Percentiles rank a stretch among this genome's conserved stretches.
Evolutionary conservation across 2,113 vertebrate genomes (phyloP).

Genomic region (Pseudorhombus dupliciocellatus): DNA sequence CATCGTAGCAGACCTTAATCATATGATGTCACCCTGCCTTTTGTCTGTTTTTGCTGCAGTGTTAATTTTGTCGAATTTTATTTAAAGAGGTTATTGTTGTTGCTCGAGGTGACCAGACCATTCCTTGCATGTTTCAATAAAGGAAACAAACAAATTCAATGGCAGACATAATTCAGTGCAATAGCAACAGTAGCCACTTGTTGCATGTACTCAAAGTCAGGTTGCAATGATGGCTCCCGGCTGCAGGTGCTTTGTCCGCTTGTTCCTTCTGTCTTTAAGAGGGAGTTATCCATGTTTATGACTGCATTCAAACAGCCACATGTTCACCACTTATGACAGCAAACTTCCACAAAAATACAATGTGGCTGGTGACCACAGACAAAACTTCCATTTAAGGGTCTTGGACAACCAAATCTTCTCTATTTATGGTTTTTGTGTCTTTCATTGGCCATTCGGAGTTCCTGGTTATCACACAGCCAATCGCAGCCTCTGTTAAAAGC

Average conservation of each 20-base stretch:
- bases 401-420: slow-evolving; percentile 43
- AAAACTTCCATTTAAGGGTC: slow-evolving; percentile 48
- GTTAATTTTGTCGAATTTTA: slow-evolving; percentile 11
- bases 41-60: slow-evolving; percentile 12
- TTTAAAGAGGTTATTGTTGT: slow-evolving; percentile 1
- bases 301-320: slow-evolving; percentile 26
- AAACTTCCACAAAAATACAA: slow-evolving; percentile 30
- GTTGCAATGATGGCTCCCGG: slow-evolving; percentile 54
- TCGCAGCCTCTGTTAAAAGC: slow-evolving; percentile 69
- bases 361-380: background rate
- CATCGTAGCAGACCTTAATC: slow-evolving; percentile 34
- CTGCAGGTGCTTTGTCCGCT: slow-evolving; percentile 50
- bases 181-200: slow-evolving; percentile 23
- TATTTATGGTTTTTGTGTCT: slow-evolving; percentile 51
- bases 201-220: slow-evolving; percentile 25
- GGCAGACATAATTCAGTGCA: slow-evolving; percentile 6
- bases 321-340: slow-evolving; percentile 15
- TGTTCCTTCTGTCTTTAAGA: slow-evolving; percentile 13
- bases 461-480: slow-evolving; percentile 65
- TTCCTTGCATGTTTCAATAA: slow-evolving; percentile 21
- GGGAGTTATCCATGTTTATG: slow-evolving; percentile 32
- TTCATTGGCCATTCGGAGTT: slow-evolving; percentile 53
- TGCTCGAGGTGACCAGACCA: slow-evolving; percentile 8
- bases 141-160: background rate
- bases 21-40: slow-evolving; percentile 1